Evolutionary conservation across 2,113 vertebrate genomes (phyloP).

Genomic region (Xyliphius kryptos): DNA sequence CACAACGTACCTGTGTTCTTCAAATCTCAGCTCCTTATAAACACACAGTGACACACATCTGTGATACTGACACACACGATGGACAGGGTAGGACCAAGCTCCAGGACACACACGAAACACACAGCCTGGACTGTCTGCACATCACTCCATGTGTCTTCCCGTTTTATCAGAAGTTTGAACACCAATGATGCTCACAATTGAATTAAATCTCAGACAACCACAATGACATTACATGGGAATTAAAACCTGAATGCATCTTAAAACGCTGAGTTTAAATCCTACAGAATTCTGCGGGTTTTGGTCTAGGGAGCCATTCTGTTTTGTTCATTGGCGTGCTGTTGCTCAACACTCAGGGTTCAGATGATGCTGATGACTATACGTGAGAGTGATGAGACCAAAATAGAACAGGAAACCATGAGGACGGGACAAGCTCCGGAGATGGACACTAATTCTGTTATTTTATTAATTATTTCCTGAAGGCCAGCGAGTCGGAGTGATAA

Average conservation of each 20-base stretch:
- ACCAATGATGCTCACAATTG: too few relatives aligned
- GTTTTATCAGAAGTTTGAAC: too few relatives aligned
- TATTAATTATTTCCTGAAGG: neutral
- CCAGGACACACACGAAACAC: slow-evolving; percentile 24
- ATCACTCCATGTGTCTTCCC: too few relatives aligned
- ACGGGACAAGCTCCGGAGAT: neutral
- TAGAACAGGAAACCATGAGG: neutral
- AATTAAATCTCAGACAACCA: too few relatives aligned
- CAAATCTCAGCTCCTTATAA: slow-evolving; percentile 28
- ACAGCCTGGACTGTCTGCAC: neutral
- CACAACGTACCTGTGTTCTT: slow-evolving; percentile 30
- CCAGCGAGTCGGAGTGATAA: too few relatives aligned
- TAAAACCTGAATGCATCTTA: too few relatives aligned
- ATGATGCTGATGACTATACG: neutral
- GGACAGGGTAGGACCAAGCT: slow-evolving; percentile 17
- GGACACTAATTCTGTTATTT: neutral
- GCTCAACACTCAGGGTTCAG: neutral
- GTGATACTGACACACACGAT: slow-evolving; percentile 37
- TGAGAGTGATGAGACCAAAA: neutral
- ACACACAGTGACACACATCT: slow-evolving; percentile 43
- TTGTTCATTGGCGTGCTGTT: neutral
- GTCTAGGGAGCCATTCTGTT: too few relatives aligned
- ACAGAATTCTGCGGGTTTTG: too few relatives aligned
- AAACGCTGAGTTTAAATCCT: too few relatives aligned
- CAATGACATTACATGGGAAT: too few relatives aligned